Percentiles rank a stretch among this genome's conserved stretches.
Evolutionary conservation across 2,888 invertebrate species (phyloP).

Genomic region (Meiosimyza decipiens): DNA sequence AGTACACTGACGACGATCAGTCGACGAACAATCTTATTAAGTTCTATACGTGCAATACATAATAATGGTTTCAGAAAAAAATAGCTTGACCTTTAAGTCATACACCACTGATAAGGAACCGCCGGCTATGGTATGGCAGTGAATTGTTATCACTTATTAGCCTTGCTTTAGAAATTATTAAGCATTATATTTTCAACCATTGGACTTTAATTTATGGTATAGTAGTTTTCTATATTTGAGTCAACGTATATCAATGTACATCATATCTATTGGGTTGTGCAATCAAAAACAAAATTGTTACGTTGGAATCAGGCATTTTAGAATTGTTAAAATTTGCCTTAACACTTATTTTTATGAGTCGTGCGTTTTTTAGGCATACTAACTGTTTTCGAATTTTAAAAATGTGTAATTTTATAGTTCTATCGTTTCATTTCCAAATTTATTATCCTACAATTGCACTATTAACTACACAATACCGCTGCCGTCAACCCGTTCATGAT

Average conservation of each 20-base stretch:
- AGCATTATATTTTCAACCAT: slow-evolving; percentile 6
- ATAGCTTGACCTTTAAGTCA: slow-evolving; percentile 47
- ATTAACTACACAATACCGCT: too few species aligned
- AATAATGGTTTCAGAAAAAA: slow-evolving; percentile 15
- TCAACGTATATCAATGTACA: too few species aligned
- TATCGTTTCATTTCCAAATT: too few species aligned
- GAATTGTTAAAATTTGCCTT: not conserved
- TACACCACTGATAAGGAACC: slow-evolving; percentile 44
- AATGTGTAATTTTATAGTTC: too few species aligned
- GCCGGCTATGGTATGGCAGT: slow-evolving; percentile 27
- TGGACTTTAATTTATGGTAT: slow-evolving; percentile 15
- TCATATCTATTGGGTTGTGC: too few species aligned
- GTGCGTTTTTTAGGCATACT: too few species aligned
- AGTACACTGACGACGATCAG: slow-evolving; percentile 15
- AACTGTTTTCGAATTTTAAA: too few species aligned
- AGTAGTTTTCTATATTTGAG: too few species aligned
- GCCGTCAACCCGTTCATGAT: too few species aligned
- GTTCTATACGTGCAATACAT: not conserved
- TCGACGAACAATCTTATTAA: too few species aligned
- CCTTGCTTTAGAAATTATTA: slow-evolving; percentile 8
- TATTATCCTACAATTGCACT: too few species aligned
- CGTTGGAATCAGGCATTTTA: not conserved
- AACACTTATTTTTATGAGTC: too few species aligned
- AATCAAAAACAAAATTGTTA: not conserved
- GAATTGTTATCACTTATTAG: slow-evolving; percentile 26